These are phyloP conservation scores for Melanerpes aurifrons DNA, from an alignment of 2,113 vertebrate species.

Conservation along the genomic window DNA sequence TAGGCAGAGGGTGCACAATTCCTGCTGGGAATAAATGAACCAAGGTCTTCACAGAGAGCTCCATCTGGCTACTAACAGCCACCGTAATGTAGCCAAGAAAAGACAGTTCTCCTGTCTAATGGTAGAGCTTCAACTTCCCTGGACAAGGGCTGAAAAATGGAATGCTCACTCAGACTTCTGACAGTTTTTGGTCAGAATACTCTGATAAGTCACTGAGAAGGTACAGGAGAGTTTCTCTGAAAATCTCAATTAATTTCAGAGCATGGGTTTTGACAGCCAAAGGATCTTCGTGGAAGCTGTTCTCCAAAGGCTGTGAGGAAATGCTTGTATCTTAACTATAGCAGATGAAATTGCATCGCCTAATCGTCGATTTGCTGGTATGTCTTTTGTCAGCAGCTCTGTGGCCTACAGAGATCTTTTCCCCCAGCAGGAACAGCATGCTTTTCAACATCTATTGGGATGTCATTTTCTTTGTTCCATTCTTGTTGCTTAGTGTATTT, in stretches of 20 bases:
- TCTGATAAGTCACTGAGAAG: background rate
- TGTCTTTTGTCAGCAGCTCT: background rate
- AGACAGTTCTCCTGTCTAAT: background rate
- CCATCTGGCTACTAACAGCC: slow-evolving; percentile 27
- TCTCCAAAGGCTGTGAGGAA: background rate
- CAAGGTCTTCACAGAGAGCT: slow-evolving; percentile 19
- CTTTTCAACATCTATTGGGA: background rate
- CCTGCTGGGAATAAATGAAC: slow-evolving; percentile 46
- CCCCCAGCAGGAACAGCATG: background rate
- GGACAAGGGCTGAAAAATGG: background rate
- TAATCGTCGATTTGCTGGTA: background rate
- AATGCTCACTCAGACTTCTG: fast-evolving
- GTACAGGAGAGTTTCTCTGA: background rate
- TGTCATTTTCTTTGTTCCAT: background rate
- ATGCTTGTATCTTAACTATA: background rate
- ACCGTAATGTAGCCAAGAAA: fast-evolving
- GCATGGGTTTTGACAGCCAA: background rate
- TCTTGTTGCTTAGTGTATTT: background rate
- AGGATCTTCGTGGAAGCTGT: background rate
- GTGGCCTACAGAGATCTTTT: background rate
- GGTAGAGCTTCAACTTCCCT: background rate
- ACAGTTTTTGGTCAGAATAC: background rate
- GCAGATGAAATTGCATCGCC: background rate
- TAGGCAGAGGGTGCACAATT: background rate
- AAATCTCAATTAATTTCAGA: background rate